Evolutionary conservation across 2,113 vertebrate species (phyloP), one percentile per base, ranked within the genome.

Genomic region (Chloroceryle aenea): DNA sequence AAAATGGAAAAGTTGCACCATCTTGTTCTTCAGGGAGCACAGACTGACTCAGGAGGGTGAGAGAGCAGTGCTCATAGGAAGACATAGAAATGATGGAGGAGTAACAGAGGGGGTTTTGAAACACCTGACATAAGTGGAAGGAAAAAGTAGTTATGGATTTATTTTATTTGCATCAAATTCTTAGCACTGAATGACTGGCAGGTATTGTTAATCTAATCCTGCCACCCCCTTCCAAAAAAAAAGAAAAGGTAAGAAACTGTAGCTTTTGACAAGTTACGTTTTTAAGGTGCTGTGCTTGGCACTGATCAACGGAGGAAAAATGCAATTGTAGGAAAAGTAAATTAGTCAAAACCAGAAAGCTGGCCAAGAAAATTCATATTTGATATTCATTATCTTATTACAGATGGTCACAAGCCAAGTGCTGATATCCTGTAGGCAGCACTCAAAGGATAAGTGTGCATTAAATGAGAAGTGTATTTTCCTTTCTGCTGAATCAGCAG

Each of bases 381-480:
- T 89, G 88, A 87, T 96, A 84, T 87, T 90, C 90, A 95, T 96
- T 96, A 96, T 95, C 95, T 90, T 79, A 48, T 96, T 96, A 89
- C n/a, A 85, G 73, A 88, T 84, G 96, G 76, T 94, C 64, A 68
- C 40, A 62, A 89, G 87, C 95, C 95, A 93, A 67, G 76, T 64
- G 83, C 40, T 78, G 90, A 64, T 92, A 88, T 81, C 85, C 95
- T 89, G 68, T 38, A 89, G 90, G 83, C 88, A 71, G 85, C 40
- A 85, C 64, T 88, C 68, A 38, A 47, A 85, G 90, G 69, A 93
- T 42, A 59, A 90, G 16, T 34, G 38, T 55, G 50, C 75, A 56
- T 71, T 84, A 83, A 90, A 69, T 59, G 61, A 75, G 80, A 96
- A 74, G 17, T 90, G 16, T 86, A 4, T 18, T 68, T 87, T 72